A percentile compares a stretch with the other conserved stretches of the same genome.
These are phyloP conservation scores for Listronotus oregonensis DNA, from an alignment of 1,140 invertebrate species.

Conservation along the genomic window DNA sequence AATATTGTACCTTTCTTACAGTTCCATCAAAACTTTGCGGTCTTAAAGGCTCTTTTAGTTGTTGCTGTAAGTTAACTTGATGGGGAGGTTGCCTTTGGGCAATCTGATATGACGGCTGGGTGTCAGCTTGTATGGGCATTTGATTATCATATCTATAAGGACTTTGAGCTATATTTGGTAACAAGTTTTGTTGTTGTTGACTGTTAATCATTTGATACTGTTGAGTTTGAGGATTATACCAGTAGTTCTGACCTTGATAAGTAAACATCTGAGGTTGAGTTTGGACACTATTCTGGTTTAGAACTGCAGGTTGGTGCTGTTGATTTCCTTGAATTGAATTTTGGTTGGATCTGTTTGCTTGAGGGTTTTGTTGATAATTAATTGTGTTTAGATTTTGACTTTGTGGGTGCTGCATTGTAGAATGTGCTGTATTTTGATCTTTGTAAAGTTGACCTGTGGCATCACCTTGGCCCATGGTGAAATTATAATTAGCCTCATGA, in stretches of 20 bases:
- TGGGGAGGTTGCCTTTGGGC: no score
- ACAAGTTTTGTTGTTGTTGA: no score
- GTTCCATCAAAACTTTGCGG: conserved; percentile 19
- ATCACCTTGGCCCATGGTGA: conserved; percentile 18
- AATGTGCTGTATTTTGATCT: background rate
- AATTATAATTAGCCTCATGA: background rate
- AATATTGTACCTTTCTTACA: conserved; percentile 4
- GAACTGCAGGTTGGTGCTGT: no score
- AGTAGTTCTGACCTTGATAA: conserved; percentile 1
- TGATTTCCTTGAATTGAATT: background rate
- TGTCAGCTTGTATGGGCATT: no score
- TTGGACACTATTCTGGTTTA: background rate
- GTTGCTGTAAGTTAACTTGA: no score
- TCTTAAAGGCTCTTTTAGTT: conserved; percentile 9
- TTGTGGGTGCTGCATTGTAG: background rate
- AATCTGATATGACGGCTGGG: no score
- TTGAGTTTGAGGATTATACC: background rate
- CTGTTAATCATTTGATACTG: background rate
- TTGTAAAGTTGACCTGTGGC: background rate
- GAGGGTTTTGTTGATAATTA: background rate
- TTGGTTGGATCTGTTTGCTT: background rate
- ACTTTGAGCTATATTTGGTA: no score
- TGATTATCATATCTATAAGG: no score
- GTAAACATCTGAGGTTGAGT: background rate
- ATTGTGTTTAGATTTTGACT: no score